These are phyloP conservation scores for Philereme vetulata DNA, from an alignment of 2,888 invertebrate species.

Conservation along the genomic window DNA sequence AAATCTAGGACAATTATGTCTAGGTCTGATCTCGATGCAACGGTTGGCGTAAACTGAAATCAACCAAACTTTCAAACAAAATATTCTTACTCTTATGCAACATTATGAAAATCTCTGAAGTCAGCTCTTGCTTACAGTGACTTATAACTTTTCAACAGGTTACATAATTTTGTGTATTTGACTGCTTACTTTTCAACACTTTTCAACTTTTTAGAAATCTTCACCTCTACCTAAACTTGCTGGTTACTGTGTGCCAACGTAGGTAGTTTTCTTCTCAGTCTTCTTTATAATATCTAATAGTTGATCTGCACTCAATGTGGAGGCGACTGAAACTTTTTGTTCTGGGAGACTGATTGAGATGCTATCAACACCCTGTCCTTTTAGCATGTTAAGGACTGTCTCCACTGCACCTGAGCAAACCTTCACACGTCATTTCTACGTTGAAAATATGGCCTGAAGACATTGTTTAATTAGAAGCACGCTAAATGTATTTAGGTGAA, in stretches of 20 bases:
- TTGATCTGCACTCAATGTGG: constrained; percentile 86
- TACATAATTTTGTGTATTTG: constrained; percentile 2
- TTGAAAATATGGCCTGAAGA: constrained; percentile 88
- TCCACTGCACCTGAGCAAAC: constrained; percentile 95
- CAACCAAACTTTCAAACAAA: constrained; percentile 18
- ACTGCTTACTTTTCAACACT: no score
- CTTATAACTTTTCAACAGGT: background rate
- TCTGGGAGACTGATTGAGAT: constrained; percentile 87
- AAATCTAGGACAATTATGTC: no score
- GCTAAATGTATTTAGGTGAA: no score
- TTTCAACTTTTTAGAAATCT: no score
- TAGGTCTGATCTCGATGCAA: no score
- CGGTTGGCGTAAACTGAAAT: background rate
- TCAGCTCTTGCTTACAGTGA: background rate
- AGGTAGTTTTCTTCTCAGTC: constrained; percentile 89
- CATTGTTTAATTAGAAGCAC: constrained; percentile 42
- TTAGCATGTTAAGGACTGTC: constrained; percentile 91
- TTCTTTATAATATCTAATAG: constrained; percentile 90
- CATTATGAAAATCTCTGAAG: constrained; percentile 10
- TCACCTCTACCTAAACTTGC: constrained; percentile 1
- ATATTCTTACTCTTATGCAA: constrained; percentile 15
- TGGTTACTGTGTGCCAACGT: constrained; percentile 76
- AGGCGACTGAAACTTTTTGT: constrained; percentile 88
- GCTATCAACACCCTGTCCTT: constrained; percentile 88
- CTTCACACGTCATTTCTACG: constrained; percentile 97